Percentiles rank a stretch among this genome's conserved stretches.
Evolutionary conservation across 2,113 vertebrate species (phyloP).

Genomic region (Henicopernis longicauda): DNA sequence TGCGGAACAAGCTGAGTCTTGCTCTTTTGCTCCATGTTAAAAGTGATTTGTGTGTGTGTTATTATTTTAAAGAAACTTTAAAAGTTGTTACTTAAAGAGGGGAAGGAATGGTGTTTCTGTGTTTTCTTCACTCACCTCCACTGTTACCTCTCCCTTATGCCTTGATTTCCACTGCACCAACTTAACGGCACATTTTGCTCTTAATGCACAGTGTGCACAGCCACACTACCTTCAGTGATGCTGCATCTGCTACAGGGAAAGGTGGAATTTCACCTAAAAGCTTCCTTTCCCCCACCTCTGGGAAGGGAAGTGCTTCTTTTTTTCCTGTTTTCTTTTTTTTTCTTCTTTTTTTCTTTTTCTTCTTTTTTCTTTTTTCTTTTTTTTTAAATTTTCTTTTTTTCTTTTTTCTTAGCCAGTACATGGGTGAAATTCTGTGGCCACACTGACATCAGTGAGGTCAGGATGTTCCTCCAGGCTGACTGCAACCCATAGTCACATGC

Average conservation of each 20-base stretch:
- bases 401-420: neutral
- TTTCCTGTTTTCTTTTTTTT: fast-evolving
- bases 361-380: fast-evolving
- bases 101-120: neutral
- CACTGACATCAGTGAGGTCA: neutral
- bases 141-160: neutral
- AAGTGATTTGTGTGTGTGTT: neutral
- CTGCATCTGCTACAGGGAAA: neutral
- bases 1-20: neutral
- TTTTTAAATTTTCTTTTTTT: fast-evolving
- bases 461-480: neutral
- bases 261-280: neutral
- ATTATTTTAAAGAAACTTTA: neutral
- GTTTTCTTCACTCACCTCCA: neutral
- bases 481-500: neutral
- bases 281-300: neutral
- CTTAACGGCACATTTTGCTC: neutral
- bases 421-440: neutral
- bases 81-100: neutral
- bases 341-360: fast-evolving
- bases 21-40: neutral
- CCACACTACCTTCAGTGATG: fast-evolving
- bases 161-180: neutral
- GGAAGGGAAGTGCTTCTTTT: neutral
- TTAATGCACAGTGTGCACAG: neutral